phyloP scores from a whole-genome alignment of 64 coral and sea anemone genomes.

The Acropora yongei region DNA sequence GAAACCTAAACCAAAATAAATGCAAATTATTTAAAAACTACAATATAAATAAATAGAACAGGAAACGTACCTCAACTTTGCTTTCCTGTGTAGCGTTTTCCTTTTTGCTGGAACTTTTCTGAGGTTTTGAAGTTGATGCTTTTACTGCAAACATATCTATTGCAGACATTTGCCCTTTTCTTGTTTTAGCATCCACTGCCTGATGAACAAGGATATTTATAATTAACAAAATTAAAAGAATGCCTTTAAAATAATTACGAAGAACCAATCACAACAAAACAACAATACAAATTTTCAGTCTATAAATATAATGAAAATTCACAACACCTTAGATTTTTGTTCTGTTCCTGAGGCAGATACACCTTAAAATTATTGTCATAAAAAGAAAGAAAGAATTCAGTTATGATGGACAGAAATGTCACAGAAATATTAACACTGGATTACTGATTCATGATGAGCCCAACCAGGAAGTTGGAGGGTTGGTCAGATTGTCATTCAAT shows the following conservation, averaged over 20 bases:
- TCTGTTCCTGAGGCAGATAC: neutral
- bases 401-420: neutral
- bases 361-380: neutral
- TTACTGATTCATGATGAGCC: no score
- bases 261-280: neutral
- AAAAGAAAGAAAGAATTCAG: neutral
- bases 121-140: slow-evolving; percentile 7
- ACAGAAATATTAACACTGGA: no score
- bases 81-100: neutral
- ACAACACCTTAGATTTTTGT: slow-evolving; percentile 26
- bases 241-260: neutral
- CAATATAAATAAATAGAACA: no score
- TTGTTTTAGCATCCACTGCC: slow-evolving; percentile 21
- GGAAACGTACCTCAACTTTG: neutral
- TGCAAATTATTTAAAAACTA: neutral
- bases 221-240: neutral
- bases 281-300: no score
- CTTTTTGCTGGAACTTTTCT: slow-evolving; percentile 39
- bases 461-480: no score
- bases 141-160: slow-evolving; percentile 70
- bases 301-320: neutral
- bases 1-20: neutral
- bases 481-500: no score
- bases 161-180: slow-evolving; percentile 60
- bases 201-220: neutral